Percentiles rank a stretch among this genome's conserved stretches.
Conservation (phyloP, 2,113 vertebrate genomes). For the Ophiodon elongatus region DNA sequence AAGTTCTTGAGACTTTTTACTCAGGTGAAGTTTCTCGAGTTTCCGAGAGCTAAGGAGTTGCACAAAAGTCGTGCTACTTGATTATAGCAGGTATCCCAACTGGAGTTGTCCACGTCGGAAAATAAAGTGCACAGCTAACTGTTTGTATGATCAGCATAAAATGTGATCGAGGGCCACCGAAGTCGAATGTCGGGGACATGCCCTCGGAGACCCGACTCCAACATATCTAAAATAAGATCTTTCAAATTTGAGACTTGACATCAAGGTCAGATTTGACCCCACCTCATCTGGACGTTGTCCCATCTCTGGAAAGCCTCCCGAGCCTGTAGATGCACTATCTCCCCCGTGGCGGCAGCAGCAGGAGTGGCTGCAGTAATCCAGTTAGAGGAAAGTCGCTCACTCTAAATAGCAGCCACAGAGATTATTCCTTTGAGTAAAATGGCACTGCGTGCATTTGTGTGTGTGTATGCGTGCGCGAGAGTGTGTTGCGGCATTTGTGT, state of each 20-base stretch:
- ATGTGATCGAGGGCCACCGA: slow-evolving; percentile 23
- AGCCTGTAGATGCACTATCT: slow-evolving; percentile 50
- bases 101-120: not conserved
- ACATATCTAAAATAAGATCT: slow-evolving; percentile 64
- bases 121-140: slow-evolving; percentile 23
- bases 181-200: not conserved
- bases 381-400: slow-evolving; percentile 68
- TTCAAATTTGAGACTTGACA: slow-evolving; percentile 43
- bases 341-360: slow-evolving; percentile 54
- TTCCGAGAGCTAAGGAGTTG: not conserved
- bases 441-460: slow-evolving; percentile 28
- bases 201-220: slow-evolving; percentile 6
- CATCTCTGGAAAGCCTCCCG: slow-evolving; percentile 40
- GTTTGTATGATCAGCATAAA: slow-evolving; percentile 45
- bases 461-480: slow-evolving; percentile 13
- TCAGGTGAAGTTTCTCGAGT: not conserved
- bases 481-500: slow-evolving; percentile 28
- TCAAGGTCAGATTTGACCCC: slow-evolving; percentile 24
- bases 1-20: not conserved
- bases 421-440: slow-evolving; percentile 73
- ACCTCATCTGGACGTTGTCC: slow-evolving; percentile 25
- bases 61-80: slow-evolving; percentile 26
- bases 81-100: slow-evolving; percentile 28
- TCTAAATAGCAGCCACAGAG: slow-evolving; percentile 65
- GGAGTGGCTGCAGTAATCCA: slow-evolving; percentile 68